Conservation (phyloP, 2,888 invertebrate genomes). For the Philonicus albiceps region DNA sequence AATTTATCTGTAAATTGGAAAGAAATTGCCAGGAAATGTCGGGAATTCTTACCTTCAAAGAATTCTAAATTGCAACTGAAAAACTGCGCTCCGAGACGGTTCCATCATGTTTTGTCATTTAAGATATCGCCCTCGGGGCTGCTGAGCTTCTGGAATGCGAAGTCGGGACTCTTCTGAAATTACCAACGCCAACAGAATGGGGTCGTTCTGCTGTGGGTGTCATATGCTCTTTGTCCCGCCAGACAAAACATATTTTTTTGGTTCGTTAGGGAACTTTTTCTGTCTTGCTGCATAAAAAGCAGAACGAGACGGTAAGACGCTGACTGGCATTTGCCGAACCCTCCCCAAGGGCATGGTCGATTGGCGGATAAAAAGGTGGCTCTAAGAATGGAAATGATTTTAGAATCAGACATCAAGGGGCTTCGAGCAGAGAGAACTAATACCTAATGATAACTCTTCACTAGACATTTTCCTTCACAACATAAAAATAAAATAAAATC, state of each 20-base stretch:
- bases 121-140: not conserved
- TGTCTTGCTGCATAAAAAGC: not conserved
- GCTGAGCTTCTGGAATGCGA: not conserved
- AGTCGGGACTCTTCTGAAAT: not conserved
- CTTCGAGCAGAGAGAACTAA: not conserved
- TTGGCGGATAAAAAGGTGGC: not conserved
- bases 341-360: not conserved
- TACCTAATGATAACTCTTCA: not conserved
- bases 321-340: not conserved
- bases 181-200: not conserved
- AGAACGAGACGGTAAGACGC: not conserved
- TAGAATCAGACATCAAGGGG: not conserved
- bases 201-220: not conserved
- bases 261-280: not conserved
- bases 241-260: not conserved
- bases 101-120: not conserved
- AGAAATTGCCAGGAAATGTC: constrained; percentile 28
- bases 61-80: constrained; percentile 1
- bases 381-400: not conserved
- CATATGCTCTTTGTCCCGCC: not conserved
- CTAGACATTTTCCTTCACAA: not conserved
- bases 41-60: constrained; percentile 25
- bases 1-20: constrained; percentile 31
- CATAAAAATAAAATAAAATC: not conserved
- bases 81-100: not conserved